phyloP scores from a whole-genome alignment of 2,113 vertebrate species.

The Abramis brama region DNA sequence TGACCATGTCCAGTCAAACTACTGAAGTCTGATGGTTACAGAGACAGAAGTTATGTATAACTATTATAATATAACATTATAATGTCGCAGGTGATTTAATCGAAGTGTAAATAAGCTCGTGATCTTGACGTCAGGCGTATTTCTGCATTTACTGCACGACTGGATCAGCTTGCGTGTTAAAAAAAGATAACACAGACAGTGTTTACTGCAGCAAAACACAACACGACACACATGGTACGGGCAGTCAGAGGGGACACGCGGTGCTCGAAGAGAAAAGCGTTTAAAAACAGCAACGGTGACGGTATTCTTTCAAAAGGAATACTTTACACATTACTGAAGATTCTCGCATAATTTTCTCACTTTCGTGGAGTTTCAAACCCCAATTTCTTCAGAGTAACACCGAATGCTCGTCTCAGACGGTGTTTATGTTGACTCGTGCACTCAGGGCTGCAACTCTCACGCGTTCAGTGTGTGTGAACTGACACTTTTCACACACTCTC shows the following conservation, averaged over 20 bases:
- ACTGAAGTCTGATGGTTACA: neutral
- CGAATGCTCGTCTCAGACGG: too few relatives aligned
- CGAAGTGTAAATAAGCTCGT: neutral
- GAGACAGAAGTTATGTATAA: neutral
- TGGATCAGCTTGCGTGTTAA: neutral
- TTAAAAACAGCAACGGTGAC: neutral
- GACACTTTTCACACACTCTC: too few relatives aligned
- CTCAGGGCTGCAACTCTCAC: too few relatives aligned
- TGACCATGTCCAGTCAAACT: conserved; percentile 27
- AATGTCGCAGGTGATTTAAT: neutral
- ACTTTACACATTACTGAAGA: neutral
- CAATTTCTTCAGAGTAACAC: neutral
- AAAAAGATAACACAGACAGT: neutral
- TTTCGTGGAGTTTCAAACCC: neutral
- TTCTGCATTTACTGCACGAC: too few relatives aligned
- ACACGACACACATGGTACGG: conserved; percentile 13
- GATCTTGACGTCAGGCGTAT: neutral
- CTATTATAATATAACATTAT: too few relatives aligned
- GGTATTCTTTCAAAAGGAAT: neutral
- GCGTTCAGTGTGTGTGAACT: too few relatives aligned
- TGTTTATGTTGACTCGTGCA: too few relatives aligned
- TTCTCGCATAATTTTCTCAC: neutral
- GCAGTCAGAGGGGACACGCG: neutral
- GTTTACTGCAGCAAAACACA: neutral
- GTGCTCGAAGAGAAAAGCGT: neutral